Conservation (phyloP, 2,888 invertebrate species). For the Erebia epiphron region DNA sequence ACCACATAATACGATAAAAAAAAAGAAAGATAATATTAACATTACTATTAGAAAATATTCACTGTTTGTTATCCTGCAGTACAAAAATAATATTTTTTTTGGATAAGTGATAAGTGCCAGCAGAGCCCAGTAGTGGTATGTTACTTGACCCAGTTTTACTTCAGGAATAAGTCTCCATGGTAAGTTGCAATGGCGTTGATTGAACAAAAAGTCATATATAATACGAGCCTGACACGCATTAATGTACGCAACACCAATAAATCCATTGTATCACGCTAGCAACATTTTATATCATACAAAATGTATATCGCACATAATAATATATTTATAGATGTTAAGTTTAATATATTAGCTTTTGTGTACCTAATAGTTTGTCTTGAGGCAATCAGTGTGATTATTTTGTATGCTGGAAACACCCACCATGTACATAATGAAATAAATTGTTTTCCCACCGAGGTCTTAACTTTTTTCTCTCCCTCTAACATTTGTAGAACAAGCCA, state of each 20-base stretch:
- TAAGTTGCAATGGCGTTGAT: constrained; percentile 19
- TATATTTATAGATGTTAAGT: constrained; percentile 55
- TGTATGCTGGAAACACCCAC: constrained; percentile 61
- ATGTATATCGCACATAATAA: constrained; percentile 59
- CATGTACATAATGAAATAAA: constrained; percentile 78
- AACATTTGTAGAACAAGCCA: not conserved
- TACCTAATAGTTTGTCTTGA: constrained; percentile 45
- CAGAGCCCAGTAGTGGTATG: too few relatives aligned
- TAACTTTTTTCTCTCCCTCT: constrained; percentile 16
- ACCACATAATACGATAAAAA: not conserved
- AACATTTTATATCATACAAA: constrained; percentile 59
- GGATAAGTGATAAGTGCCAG: too few relatives aligned
- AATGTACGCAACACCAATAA: constrained; percentile 38
- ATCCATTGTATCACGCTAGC: constrained; percentile 53
- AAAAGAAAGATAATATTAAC: too few relatives aligned
- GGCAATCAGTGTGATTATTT: constrained; percentile 65
- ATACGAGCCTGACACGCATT: constrained; percentile 32
- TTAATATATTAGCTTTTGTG: constrained; percentile 62
- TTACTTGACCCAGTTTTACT: constrained; percentile 7
- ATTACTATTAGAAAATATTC: too few relatives aligned
- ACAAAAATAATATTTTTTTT: too few relatives aligned
- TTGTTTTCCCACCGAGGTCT: constrained; percentile 69
- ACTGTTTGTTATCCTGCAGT: too few relatives aligned
- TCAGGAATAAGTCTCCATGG: not conserved
- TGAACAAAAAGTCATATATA: constrained; percentile 20